A percentile compares a stretch with the other conserved stretches of the same genome.
These are phyloP conservation scores for Catostomus latipinnis DNA, from an alignment of 2,797 vertebrate genomes.

Conservation along the genomic window DNA sequence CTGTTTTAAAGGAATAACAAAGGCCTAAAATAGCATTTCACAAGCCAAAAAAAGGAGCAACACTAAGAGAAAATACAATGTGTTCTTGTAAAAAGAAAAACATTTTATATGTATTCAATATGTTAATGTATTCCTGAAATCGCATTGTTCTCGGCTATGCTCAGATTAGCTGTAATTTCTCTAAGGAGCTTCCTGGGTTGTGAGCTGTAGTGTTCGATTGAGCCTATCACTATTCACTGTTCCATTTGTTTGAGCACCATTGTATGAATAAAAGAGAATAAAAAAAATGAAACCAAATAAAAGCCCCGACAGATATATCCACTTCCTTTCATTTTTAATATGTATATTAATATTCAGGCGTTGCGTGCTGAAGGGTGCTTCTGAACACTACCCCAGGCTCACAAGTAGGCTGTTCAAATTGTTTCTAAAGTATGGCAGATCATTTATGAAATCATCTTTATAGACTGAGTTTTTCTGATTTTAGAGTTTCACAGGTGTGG, in stretches of 20 bases:
- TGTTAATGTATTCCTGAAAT: constrained; percentile 46
- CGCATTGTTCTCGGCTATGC: constrained; percentile 35
- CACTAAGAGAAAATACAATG: neutral
- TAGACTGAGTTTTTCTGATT: neutral
- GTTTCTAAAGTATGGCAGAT: constrained; percentile 5
- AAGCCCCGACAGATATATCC: constrained; percentile 14
- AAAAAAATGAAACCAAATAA: constrained; percentile 30
- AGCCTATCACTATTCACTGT: constrained; percentile 25
- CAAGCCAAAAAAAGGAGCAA: constrained; percentile 1
- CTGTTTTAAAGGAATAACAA: constrained; percentile 31
- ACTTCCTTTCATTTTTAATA: constrained; percentile 13
- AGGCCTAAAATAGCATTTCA: constrained; percentile 20
- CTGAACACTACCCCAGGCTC: neutral
- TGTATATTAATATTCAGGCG: constrained; percentile 15
- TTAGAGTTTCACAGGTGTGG: no score
- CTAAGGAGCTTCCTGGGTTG: constrained; percentile 41
- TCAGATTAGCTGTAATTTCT: constrained; percentile 46
- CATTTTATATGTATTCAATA: constrained; percentile 31
- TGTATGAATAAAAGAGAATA: neutral
- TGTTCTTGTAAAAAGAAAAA: constrained; percentile 9
- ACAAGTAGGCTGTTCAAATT: constrained; percentile 2
- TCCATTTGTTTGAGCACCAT: constrained; percentile 18
- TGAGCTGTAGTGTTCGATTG: constrained; percentile 37
- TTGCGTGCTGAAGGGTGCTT: neutral
- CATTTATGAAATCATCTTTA: neutral